A percentile compares a stretch with the other conserved stretches of the same genome.
Conservation (phyloP, 2,797 vertebrate genomes). For the Aeoliscus strigatus region DNA sequence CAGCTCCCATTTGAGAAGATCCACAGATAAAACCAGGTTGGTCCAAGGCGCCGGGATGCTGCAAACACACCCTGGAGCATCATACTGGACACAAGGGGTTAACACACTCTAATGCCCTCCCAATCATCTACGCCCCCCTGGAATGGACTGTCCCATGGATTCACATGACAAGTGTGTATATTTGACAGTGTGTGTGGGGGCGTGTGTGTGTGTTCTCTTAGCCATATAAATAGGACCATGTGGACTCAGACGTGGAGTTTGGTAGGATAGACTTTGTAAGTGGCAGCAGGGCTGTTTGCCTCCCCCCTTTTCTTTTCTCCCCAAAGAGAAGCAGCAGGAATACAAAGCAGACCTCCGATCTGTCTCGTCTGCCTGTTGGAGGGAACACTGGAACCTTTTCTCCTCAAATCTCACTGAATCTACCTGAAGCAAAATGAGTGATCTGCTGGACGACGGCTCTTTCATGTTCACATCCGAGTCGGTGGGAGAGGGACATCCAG, state of each 20-base stretch:
- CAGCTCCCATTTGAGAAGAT: neutral
- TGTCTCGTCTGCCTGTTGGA: conserved; percentile 42
- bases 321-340: conserved; percentile 52
- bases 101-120: conserved; percentile 69
- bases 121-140: conserved; percentile 66
- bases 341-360: conserved; percentile 51
- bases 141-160: conserved; percentile 84
- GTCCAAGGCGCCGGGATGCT: neutral
- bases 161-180: conserved; percentile 73
- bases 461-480: conserved; percentile 99
- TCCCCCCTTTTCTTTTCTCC: conserved; percentile 28
- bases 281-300: conserved; percentile 45
- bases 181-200: conserved; percentile 24
- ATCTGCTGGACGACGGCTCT: conserved; percentile 81
- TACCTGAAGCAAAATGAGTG: conserved; percentile 74
- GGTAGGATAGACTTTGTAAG: conserved; percentile 51
- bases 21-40: neutral
- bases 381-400: conserved; percentile 45
- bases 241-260: conserved; percentile 70
- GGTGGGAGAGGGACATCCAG: conserved; percentile 97
- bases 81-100: conserved; percentile 53
- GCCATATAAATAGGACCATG: conserved; percentile 89
- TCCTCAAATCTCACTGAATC: conserved; percentile 11
- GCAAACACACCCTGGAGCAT: conserved; percentile 8
- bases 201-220: conserved; percentile 56